phyloP scores from a whole-genome alignment of 2,797 vertebrate genomes.

The Eremophila alpestris region DNA sequence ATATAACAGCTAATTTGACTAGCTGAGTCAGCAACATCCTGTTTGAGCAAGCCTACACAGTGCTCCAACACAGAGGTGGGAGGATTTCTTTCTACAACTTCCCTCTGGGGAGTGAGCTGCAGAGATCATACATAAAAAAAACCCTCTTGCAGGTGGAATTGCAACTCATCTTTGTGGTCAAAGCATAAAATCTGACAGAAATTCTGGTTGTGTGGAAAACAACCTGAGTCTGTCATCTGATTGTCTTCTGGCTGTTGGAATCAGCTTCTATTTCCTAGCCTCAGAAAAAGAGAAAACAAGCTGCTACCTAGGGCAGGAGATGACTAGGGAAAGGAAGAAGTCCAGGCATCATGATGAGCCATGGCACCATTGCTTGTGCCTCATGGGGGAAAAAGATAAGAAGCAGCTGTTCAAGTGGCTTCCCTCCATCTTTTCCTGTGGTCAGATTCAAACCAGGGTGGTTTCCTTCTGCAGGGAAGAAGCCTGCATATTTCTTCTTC shows the following conservation, averaged over 20 bases:
- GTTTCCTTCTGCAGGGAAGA: background rate
- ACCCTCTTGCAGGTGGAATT: background rate
- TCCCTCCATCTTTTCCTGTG: background rate
- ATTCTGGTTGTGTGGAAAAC: background rate
- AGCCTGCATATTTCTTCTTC: background rate
- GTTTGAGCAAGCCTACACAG: background rate
- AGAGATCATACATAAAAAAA: background rate
- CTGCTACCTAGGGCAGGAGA: background rate
- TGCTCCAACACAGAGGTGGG: background rate
- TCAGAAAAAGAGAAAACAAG: background rate
- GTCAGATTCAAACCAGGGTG: background rate
- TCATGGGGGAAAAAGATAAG: background rate
- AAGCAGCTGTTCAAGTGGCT: background rate
- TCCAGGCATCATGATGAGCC: background rate
- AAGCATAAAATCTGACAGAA: background rate
- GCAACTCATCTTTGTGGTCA: background rate
- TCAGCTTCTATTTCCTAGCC: background rate
- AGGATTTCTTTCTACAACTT: background rate
- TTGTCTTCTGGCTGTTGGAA: background rate
- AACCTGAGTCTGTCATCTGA: background rate
- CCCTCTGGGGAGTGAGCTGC: background rate
- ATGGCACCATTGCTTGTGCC: background rate
- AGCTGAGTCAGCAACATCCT: background rate
- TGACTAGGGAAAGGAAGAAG: background rate
- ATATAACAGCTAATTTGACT: background rate